Evolutionary conservation across 2,113 vertebrate genomes (phyloP), one percentile per base, ranked within the genome.

Genomic region (Nesogale talazaci): DNA sequence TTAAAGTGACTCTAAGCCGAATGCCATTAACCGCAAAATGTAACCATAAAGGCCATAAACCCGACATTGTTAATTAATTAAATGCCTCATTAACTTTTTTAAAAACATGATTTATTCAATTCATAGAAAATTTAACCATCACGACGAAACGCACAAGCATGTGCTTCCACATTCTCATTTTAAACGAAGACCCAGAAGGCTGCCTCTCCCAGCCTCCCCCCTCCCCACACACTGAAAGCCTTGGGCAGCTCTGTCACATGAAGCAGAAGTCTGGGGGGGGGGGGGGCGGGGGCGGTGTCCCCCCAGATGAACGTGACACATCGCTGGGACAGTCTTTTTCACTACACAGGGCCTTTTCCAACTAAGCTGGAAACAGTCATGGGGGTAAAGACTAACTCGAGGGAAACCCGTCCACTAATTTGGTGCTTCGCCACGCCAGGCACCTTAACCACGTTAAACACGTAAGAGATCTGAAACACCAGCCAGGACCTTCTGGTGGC

Each of bases 21-120:
- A 97, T 97, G 96, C 94, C 98, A 97, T 98, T 98, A 98, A 97
- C 97, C 93, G 95, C 96, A 97, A 98, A 98, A 98, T 97, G 97
- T 98, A 98, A 98, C 98, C 97, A 98, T 98, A 97, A 98, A 98
- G 97, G 96, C 96, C 97, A 98, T 98, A 98, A 98, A 98, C 97
- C 95, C 95, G 83, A 98, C 97, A 97, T 95, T 97, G 98, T 98
- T 98, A 98, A 98, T 98, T 98, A 98, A 98, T 98, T 98, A 98
- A 98, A 98, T 97, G 98, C 97, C 97, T 98, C 98, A 97, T 98
- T 98, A 98, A 98, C 97, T 98, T 98, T 98, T 98, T 98, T 3
- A 90, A 96, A 97, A 98, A 98, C 97, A 98, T 97, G 97, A 98
- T 98, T 98, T 98, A 98, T 98, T 98, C 96, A 94, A 98, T 98